phyloP scores from a whole-genome alignment of 1,140 invertebrate genomes.

The Drosophila arizonae region DNA sequence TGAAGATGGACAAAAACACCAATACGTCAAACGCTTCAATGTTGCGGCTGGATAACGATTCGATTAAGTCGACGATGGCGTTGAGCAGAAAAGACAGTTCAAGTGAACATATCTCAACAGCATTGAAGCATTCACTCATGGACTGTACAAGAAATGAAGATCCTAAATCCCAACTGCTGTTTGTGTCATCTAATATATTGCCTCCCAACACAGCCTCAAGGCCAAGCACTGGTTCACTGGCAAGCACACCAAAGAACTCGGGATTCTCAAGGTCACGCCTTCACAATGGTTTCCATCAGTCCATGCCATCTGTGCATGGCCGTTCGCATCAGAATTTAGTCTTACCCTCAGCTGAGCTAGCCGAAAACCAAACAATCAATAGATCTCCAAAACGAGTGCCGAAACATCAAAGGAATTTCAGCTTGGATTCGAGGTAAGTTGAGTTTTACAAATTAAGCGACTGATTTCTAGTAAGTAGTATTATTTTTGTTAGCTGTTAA shows the following conservation, averaged over 20 bases:
- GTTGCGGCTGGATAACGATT: constrained; percentile 54
- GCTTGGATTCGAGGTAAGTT: constrained; percentile 88
- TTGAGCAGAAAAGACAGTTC: constrained; percentile 75
- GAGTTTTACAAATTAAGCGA: background rate
- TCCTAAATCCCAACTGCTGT: constrained; percentile 2
- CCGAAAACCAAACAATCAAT: constrained; percentile 34
- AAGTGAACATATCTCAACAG: constrained; percentile 41
- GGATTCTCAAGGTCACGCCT: constrained; percentile 74
- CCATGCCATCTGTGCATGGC: constrained; percentile 86
- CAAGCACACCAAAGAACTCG: constrained; percentile 74
- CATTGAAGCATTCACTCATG: no score
- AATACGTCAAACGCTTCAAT: background rate
- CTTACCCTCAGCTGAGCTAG: background rate
- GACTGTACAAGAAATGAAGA: constrained; percentile 5
- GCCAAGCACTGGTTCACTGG: constrained; percentile 60
- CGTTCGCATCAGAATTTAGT: constrained; percentile 82
- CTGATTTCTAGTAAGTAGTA: background rate
- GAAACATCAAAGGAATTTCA: constrained; percentile 90
- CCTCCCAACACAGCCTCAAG: constrained; percentile 53
- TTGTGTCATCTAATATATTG: constrained; percentile 61
- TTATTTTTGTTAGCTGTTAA: background rate
- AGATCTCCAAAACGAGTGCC: constrained; percentile 85
- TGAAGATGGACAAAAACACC: background rate
- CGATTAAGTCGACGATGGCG: constrained; percentile 66
- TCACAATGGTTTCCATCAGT: constrained; percentile 74